phyloP scores from a whole-genome alignment of 2,888 invertebrate species.

The Ypsolopha scabrella region DNA sequence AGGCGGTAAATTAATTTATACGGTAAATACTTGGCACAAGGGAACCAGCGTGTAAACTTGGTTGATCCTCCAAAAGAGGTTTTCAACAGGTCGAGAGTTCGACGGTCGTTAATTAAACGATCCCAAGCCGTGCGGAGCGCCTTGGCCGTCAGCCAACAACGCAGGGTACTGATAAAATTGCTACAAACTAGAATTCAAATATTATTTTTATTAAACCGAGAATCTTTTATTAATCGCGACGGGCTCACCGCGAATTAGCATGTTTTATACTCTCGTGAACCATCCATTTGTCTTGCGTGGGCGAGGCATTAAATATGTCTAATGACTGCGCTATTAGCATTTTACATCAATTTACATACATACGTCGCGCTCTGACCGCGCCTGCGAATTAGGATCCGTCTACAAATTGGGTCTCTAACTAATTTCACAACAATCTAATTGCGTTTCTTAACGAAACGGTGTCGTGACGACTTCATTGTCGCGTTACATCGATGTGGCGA shows the following conservation, averaged over 20 bases:
- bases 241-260: conserved; percentile 36
- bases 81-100: conserved; percentile 69
- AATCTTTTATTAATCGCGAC: conserved; percentile 17
- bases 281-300: conserved; percentile 34
- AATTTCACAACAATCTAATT: conserved; percentile 46
- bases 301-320: conserved; percentile 21
- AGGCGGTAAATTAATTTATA: not conserved
- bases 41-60: conserved; percentile 39
- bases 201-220: conserved; percentile 33
- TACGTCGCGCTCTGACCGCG: conserved; percentile 26
- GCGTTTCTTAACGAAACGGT: conserved; percentile 29
- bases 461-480: conserved; percentile 52
- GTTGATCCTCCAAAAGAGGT: conserved; percentile 47
- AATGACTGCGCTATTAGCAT: conserved; percentile 29
- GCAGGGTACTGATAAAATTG: conserved; percentile 53
- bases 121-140: conserved; percentile 50
- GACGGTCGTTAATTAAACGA: conserved; percentile 66
- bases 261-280: conserved; percentile 25
- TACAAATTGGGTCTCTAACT: conserved; percentile 36
- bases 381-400: conserved; percentile 31
- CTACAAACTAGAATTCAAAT: conserved; percentile 42
- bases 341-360: conserved; percentile 37
- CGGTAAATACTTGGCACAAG: not conserved
- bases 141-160: conserved; percentile 49
- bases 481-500: conserved; percentile 34